These are phyloP conservation scores for Sphenopsis melanotis DNA, from an alignment of 2,797 vertebrate genomes.

Conservation along the genomic window DNA sequence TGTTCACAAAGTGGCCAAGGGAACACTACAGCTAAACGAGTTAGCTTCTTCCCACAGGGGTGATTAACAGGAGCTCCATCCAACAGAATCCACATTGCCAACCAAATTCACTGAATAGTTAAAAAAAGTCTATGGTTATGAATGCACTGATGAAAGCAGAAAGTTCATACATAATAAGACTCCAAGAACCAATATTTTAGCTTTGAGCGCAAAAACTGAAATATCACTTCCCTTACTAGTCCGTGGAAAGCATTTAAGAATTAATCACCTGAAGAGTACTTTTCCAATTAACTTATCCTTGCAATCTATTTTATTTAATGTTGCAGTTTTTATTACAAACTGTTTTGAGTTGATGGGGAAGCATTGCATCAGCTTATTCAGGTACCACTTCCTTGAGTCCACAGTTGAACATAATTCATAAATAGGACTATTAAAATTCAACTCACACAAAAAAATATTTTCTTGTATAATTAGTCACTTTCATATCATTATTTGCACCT, in stretches of 20 bases:
- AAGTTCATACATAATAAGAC: background rate
- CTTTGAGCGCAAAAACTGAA: background rate
- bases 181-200: rapidly evolving
- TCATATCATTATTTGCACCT: background rate
- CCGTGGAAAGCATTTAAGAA: background rate
- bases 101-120: background rate
- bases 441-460: background rate
- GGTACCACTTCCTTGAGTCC: background rate
- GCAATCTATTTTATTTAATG: background rate
- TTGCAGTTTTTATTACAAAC: background rate
- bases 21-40: background rate
- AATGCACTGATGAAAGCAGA: background rate
- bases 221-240: background rate
- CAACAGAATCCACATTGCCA: background rate
- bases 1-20: background rate
- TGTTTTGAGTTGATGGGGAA: background rate
- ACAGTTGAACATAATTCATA: background rate
- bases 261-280: background rate
- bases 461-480: background rate
- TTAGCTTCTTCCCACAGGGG: background rate
- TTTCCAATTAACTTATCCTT: background rate
- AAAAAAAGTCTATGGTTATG: background rate
- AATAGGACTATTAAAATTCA: background rate
- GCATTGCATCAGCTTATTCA: background rate
- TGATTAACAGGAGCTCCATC: background rate